A percentile compares a stretch with the other conserved stretches of the same genome.
These are phyloP conservation scores for Synergus gifuensis DNA, from an alignment of 2,888 invertebrate genomes.

Conservation along the genomic window DNA sequence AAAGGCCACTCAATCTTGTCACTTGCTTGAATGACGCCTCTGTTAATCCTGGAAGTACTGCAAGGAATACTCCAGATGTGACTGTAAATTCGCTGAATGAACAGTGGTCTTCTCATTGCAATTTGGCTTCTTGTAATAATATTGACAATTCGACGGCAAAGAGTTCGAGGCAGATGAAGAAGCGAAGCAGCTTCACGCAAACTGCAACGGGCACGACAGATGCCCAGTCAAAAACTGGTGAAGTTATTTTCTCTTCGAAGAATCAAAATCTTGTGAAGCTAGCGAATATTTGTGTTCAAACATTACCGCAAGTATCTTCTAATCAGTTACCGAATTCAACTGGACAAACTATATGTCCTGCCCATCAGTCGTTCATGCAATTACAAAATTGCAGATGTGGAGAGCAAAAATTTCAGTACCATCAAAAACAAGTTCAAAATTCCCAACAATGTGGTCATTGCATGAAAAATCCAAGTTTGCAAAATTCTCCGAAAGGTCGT, in stretches of 20 bases:
- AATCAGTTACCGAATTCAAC: constrained; percentile 14
- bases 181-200: constrained; percentile 73
- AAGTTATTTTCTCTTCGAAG: constrained; percentile 66
- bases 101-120: constrained; percentile 76
- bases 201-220: constrained; percentile 63
- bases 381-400: constrained; percentile 40
- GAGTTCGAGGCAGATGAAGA: constrained; percentile 60
- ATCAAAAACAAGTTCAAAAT: constrained; percentile 41
- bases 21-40: constrained; percentile 48
- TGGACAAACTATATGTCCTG: constrained; percentile 40
- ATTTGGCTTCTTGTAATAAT: constrained; percentile 64
- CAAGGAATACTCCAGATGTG: constrained; percentile 46
- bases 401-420: constrained; percentile 38
- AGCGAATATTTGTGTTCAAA: constrained; percentile 59
- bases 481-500: constrained; percentile 9
- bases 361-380: constrained; percentile 24
- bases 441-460: not conserved
- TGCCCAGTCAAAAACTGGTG: constrained; percentile 70
- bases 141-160: constrained; percentile 45
- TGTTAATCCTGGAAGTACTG: constrained; percentile 42
- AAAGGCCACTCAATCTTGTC: constrained; percentile 50
- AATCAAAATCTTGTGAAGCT: constrained; percentile 46
- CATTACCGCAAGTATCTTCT: constrained; percentile 46
- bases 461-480: not conserved
- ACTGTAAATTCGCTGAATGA: constrained; percentile 60